phyloP scores from a whole-genome alignment of 2,113 vertebrate genomes.

The Maccullochella peelii region DNA sequence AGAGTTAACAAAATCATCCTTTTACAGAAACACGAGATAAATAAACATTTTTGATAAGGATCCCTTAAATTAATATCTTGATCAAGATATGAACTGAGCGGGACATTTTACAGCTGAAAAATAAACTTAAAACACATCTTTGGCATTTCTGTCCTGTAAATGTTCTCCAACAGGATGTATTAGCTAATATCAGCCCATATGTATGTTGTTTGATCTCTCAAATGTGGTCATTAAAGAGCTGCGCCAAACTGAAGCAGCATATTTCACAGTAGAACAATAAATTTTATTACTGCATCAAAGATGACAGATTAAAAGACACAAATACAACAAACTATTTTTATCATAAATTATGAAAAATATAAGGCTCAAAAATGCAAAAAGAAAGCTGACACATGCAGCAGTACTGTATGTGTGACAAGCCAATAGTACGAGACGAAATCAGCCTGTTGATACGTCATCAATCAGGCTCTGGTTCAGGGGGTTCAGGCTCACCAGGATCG shows the following conservation, averaged over 20 bases:
- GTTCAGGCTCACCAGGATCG: constrained; percentile 89
- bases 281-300: not conserved
- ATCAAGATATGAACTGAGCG: not conserved
- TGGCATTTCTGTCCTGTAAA: not conserved
- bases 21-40: not conserved
- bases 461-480: not conserved
- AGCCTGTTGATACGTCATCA: not conserved
- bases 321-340: not conserved
- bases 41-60: not conserved
- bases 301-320: not conserved
- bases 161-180: not conserved
- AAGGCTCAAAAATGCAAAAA: too few relatives aligned
- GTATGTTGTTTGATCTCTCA: not conserved
- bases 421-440: not conserved
- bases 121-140: not conserved
- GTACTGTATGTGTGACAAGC: not conserved
- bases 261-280: not conserved
- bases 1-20: not conserved
- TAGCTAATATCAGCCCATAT: not conserved
- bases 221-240: not conserved
- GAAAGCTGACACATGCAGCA: not conserved
- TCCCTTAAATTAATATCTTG: not conserved
- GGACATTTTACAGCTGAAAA: too few relatives aligned
- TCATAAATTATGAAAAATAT: too few relatives aligned
- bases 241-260: not conserved